Evolutionary conservation across 2,888 invertebrate genomes (phyloP).

Genomic region (Epinotia bilunana): DNA sequence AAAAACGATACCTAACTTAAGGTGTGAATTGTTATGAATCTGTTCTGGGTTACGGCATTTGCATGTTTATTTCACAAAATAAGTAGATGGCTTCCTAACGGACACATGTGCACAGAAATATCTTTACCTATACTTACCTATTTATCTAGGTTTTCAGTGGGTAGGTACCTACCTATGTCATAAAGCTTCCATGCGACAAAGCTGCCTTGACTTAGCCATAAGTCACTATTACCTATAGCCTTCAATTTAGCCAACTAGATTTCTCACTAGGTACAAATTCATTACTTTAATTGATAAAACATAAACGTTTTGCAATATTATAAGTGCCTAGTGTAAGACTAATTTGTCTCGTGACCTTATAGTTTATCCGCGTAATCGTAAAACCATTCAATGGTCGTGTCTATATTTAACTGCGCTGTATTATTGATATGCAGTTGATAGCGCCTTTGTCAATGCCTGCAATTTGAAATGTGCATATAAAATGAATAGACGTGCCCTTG

Average conservation of each 20-base stretch:
- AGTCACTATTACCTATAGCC: no score
- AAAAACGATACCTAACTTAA: no score
- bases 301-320: constrained; percentile 24
- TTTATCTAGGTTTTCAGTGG: no score
- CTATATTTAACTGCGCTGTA: constrained; percentile 18
- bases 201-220: no score
- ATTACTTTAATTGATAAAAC: constrained; percentile 23
- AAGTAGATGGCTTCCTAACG: no score
- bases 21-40: no score
- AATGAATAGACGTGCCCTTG: constrained; percentile 9
- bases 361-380: constrained; percentile 16
- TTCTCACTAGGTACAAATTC: background rate
- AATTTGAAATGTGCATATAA: constrained; percentile 20
- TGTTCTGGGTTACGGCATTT: no score
- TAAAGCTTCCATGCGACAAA: no score
- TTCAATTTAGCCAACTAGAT: background rate
- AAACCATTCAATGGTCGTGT: constrained; percentile 22
- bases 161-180: no score
- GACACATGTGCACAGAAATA: no score
- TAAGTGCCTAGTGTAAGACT: constrained; percentile 3
- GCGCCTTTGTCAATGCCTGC: constrained; percentile 6
- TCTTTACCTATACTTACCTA: no score
- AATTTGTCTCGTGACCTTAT: constrained; percentile 29
- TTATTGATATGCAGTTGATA: constrained; percentile 14
- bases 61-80: no score